These are phyloP conservation scores for Aurelia sp. DNA, from an alignment of 30 jellyfish, hydroid and myxozoan species.

Conservation along the genomic window DNA sequence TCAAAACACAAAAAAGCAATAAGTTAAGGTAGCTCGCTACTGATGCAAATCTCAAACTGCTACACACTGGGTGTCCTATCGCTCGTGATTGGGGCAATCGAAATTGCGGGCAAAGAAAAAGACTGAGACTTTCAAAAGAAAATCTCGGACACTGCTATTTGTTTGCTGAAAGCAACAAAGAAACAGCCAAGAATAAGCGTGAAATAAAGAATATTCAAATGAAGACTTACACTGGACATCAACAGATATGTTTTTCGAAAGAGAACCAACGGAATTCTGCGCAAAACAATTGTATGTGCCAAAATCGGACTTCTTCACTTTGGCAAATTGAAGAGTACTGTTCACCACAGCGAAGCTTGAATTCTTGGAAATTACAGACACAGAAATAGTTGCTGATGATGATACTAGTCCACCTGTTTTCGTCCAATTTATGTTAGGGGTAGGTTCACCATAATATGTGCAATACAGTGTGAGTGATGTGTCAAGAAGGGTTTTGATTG, in stretches of 20 bases:
- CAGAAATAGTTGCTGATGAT: constrained; percentile 6
- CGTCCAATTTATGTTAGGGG: constrained; percentile 71
- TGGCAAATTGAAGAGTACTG: constrained; percentile 49
- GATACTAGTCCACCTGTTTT: constrained; percentile 34
- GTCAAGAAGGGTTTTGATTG: constrained; percentile 15
- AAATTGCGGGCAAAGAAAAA: too few species aligned
- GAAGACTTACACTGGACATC: constrained; percentile 78
- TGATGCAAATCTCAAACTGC: too few species aligned
- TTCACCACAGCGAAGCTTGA: constrained; percentile 51
- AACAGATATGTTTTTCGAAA: constrained; percentile 24
- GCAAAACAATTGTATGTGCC: constrained; percentile 80
- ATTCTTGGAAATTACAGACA: constrained; percentile 19
- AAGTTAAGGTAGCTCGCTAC: too few species aligned
- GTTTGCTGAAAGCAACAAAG: too few species aligned
- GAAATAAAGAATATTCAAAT: too few species aligned
- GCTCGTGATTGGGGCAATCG: too few species aligned
- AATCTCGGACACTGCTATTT: too few species aligned
- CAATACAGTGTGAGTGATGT: constrained; percentile 35
- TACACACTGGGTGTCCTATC: too few species aligned
- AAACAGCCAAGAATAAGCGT: too few species aligned
- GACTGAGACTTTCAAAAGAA: too few species aligned
- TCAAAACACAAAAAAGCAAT: too few species aligned
- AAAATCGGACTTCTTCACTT: constrained; percentile 8
- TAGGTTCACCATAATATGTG: constrained; percentile 70
- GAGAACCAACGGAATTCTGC: constrained; percentile 50